Conservation (phyloP, 1,140 invertebrate species). For the Nylanderia fulva region DNA sequence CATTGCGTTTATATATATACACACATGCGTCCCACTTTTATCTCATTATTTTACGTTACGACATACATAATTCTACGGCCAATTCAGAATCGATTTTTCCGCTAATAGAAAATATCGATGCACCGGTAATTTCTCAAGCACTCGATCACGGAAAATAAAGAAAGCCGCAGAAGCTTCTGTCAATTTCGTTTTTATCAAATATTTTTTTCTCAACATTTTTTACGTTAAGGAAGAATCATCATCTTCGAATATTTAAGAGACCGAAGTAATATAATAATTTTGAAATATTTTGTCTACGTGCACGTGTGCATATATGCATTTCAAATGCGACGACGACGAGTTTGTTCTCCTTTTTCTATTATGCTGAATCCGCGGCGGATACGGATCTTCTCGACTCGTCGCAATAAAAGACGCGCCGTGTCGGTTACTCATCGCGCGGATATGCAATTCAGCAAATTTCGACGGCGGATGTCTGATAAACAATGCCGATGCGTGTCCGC, state of each 20-base stretch:
- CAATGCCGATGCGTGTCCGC: conserved; percentile 43
- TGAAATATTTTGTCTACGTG: not conserved
- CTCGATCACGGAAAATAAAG: not conserved
- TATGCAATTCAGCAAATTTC: conserved; percentile 55
- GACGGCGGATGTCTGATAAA: conserved; percentile 57
- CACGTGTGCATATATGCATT: not conserved
- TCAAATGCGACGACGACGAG: not conserved
- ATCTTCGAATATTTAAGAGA: not conserved
- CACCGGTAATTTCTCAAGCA: not conserved
- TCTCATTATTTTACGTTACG: not conserved
- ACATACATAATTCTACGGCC: not conserved
- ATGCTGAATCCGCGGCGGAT: conserved; percentile 45
- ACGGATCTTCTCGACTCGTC: not conserved
- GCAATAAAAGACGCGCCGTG: conserved; percentile 10
- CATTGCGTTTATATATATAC: not conserved
- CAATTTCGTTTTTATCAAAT: not conserved
- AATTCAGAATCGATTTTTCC: not conserved
- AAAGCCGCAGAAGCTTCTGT: not conserved
- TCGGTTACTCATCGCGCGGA: conserved; percentile 46
- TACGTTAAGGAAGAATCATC: not conserved
- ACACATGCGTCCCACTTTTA: conserved; percentile 7
- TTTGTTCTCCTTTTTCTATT: conserved; percentile 40
- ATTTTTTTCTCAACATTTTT: not conserved
- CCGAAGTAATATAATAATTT: not conserved
- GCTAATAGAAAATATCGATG: not conserved